phyloP scores from a whole-genome alignment of 2,797 vertebrate species.

The Cercopithecus diana region DNA sequence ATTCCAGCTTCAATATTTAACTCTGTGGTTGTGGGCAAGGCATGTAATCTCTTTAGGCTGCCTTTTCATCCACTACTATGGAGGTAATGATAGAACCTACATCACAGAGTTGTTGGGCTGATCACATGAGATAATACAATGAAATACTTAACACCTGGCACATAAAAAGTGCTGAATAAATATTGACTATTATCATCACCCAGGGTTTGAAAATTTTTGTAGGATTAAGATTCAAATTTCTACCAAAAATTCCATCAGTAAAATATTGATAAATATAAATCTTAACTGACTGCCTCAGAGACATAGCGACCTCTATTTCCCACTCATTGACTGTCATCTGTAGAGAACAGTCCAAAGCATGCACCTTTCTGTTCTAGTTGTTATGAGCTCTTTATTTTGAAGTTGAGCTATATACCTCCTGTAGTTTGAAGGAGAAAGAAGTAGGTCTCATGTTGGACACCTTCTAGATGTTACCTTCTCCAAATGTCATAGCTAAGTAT shows the following conservation, averaged over 20 bases:
- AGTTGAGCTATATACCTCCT: background rate
- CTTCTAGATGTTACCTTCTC: background rate
- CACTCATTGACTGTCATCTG: background rate
- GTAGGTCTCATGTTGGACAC: background rate
- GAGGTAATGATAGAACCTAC: background rate
- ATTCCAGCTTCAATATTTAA: background rate
- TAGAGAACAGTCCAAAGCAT: background rate
- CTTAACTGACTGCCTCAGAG: background rate
- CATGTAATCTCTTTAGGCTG: background rate
- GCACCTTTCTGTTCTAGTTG: background rate
- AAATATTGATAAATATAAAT: background rate
- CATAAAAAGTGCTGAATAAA: background rate
- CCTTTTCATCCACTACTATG: background rate
- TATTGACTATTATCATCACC: background rate
- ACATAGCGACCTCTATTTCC: background rate
- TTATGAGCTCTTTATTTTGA: background rate
- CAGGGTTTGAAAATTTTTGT: background rate
- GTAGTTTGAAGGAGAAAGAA: background rate
- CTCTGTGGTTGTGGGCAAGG: background rate
- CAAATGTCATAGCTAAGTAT: background rate
- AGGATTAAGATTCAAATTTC: background rate
- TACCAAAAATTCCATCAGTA: background rate
- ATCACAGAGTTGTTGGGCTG: background rate
- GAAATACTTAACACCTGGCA: background rate
- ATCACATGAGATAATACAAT: background rate